Evolutionary conservation across 2,797 vertebrate species (phyloP).

Genomic region (Channa striata): DNA sequence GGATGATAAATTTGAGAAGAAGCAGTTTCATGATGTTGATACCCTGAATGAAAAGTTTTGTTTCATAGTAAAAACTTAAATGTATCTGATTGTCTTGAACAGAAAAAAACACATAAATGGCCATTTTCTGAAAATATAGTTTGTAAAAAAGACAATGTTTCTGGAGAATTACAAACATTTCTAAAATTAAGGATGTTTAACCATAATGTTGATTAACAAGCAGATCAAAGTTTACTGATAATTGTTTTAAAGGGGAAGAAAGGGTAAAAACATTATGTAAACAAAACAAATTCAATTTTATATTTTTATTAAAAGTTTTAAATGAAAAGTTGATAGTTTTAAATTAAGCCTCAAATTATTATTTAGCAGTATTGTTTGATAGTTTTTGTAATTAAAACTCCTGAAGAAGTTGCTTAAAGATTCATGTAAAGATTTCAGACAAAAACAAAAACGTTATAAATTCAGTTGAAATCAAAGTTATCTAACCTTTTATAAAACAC

Average conservation of each 20-base stretch:
- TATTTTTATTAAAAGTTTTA: not conserved
- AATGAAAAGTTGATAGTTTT: not conserved
- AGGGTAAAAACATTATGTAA: not conserved
- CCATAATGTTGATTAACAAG: too few relatives aligned
- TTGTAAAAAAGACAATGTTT: not conserved
- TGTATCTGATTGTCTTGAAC: conserved; percentile 6
- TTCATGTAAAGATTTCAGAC: not conserved
- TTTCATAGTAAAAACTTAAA: not conserved
- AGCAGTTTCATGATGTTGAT: not conserved
- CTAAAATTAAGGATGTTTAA: too few relatives aligned
- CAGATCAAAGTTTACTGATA: too few relatives aligned
- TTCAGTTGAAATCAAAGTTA: conserved; percentile 6
- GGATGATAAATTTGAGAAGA: not conserved
- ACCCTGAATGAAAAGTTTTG: not conserved
- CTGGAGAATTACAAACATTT: not conserved
- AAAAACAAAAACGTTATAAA: not conserved
- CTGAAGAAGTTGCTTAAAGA: not conserved
- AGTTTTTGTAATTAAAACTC: too few relatives aligned
- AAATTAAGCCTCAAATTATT: not conserved
- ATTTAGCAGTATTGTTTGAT: not conserved
- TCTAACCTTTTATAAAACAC: conserved; percentile 1
- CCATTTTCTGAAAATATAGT: not conserved
- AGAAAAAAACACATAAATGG: not conserved
- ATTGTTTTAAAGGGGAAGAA: too few relatives aligned
- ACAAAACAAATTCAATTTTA: not conserved